phyloP scores from a whole-genome alignment of 1,140 invertebrate genomes.

The Micrasema minimum region DNA sequence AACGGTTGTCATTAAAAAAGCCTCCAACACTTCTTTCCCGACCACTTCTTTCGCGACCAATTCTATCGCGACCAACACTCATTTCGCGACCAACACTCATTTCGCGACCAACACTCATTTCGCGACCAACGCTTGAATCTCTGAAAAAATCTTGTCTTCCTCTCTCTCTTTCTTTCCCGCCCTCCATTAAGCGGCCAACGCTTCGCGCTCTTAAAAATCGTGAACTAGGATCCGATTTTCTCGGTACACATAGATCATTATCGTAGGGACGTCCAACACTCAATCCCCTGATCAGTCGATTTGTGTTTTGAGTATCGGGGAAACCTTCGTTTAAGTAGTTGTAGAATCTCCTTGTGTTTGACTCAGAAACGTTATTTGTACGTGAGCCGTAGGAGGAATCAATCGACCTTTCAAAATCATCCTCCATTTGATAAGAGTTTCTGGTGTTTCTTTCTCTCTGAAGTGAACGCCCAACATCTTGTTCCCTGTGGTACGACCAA shows the following conservation, averaged over 20 bases:
- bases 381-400: background rate
- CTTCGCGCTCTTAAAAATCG: slow-evolving; percentile 55
- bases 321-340: slow-evolving; percentile 36
- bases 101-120: background rate
- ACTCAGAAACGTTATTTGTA: slow-evolving; percentile 56
- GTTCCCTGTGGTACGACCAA: background rate
- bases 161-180: background rate
- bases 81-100: background rate
- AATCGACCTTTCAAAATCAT: background rate
- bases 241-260: background rate
- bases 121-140: background rate
- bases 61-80: background rate
- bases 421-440: slow-evolving; percentile 1
- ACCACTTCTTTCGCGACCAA: background rate
- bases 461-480: background rate
- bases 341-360: slow-evolving; percentile 43
- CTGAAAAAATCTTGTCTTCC: background rate
- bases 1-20: background rate
- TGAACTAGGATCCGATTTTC: slow-evolving; percentile 52
- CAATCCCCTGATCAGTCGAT: slow-evolving; percentile 49
- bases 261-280: slow-evolving; percentile 3
- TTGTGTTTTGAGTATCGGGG: slow-evolving; percentile 55
- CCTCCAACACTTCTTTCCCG: slow-evolving; percentile 16
- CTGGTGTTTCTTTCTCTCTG: slow-evolving; percentile 8
- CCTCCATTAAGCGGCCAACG: slow-evolving; percentile 14